Percentiles rank a stretch among this genome's conserved stretches.
These are phyloP conservation scores for Hypanus sabinus DNA, from an alignment of 2,113 vertebrate genomes.

Conservation along the genomic window DNA sequence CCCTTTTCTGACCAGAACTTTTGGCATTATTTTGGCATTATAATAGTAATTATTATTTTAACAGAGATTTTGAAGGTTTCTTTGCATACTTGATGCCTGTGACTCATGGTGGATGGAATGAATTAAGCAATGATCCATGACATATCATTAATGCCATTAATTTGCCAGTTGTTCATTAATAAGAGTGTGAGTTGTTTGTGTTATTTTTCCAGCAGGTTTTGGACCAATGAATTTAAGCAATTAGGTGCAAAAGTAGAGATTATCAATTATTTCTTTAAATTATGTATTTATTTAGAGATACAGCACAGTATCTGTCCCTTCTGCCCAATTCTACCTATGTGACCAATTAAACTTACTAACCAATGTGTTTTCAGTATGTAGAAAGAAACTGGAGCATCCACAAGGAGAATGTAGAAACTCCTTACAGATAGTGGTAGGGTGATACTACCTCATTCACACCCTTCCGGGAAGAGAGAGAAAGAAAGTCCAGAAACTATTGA, in stretches of 20 bases:
- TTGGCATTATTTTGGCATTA: neutral
- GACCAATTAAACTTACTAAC: too few relatives aligned
- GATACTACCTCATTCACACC: neutral
- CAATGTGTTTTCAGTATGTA: too few relatives aligned
- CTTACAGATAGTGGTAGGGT: too few relatives aligned
- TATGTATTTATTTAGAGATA: too few relatives aligned
- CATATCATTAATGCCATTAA: neutral
- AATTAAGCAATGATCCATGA: neutral
- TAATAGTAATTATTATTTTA: neutral
- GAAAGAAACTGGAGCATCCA: too few relatives aligned
- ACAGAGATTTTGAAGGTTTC: neutral
- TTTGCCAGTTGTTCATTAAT: neutral
- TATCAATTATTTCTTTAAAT: too few relatives aligned
- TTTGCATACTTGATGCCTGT: neutral
- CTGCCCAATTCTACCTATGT: too few relatives aligned
- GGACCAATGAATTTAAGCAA: neutral
- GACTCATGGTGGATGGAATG: neutral
- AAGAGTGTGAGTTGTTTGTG: neutral
- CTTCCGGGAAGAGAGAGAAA: neutral
- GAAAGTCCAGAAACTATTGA: neutral
- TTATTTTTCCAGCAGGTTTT: neutral
- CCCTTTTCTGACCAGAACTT: neutral
- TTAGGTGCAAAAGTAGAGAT: neutral
- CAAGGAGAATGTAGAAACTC: too few relatives aligned
- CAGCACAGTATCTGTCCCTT: too few relatives aligned